phyloP scores from a whole-genome alignment of 2,113 vertebrate species.

The Drymodes brunneopygia region DNA sequence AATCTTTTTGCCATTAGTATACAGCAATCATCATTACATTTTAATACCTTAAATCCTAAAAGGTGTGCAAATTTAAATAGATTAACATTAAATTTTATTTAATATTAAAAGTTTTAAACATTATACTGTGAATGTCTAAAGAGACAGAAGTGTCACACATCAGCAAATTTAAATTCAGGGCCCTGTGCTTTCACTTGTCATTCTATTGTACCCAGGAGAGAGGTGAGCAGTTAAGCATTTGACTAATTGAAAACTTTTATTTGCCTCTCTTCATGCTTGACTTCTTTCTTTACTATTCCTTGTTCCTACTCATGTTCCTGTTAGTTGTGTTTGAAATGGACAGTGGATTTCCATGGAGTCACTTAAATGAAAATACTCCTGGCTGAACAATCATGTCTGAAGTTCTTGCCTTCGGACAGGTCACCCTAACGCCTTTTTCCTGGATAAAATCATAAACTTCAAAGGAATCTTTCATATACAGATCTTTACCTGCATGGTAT shows the following conservation, averaged over 20 bases:
- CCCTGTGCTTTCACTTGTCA: neutral
- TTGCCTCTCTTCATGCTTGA: neutral
- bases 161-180: neutral
- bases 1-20: neutral
- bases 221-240: neutral
- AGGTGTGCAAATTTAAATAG: neutral
- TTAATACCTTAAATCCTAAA: neutral
- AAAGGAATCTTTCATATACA: neutral
- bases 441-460: neutral
- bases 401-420: neutral
- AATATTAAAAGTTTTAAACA: neutral
- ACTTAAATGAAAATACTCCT: neutral
- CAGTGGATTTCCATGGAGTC: neutral
- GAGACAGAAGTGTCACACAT: neutral
- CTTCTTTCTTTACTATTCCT: neutral
- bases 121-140: neutral
- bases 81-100: neutral
- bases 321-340: neutral
- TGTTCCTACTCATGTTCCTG: neutral
- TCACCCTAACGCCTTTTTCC: neutral
- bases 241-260: conserved; percentile 23
- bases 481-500: neutral
- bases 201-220: neutral
- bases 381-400: neutral
- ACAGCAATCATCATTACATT: neutral